Base-by-base conservation (phyloP, 2,888 invertebrate species). In the Cylindroiulus punctatus region DNA sequence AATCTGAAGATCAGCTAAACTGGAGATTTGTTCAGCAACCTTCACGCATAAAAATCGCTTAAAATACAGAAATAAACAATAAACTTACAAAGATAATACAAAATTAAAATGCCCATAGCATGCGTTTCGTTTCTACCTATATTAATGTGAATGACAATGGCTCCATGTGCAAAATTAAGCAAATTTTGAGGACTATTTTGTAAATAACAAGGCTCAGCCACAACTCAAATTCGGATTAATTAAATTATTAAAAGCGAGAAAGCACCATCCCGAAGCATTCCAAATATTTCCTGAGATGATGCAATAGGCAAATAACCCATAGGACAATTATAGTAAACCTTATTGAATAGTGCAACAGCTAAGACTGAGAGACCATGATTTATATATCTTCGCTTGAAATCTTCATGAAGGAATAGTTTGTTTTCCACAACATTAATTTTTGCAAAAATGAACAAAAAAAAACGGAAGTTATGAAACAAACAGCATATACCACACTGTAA, bases 31-130 rank as follows among this genome's bases (percentile, higher is more conserved):
- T 30, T 76, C 76, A 14, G 76, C 76, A 30, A 14, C 17, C 76
- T 76, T 76, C 76, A 76, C 12, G 30, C 76, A 30, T 76, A 30
- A 76, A 22, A 30, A 76, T 76, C 14, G 76, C 30, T 14, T 76
- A 76, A 76, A 76, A 76, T 30, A 76, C 30, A 76, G 76, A 76
- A 76, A 76, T 76, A 76, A 76, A 76, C 76, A 76, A 76, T 76
- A 76, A 76, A 30, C 76, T 76, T 76, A 76, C 76, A 76, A 52
- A 76, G 76, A 76, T 76, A 30, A 76, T 30, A 30, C 26, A 26
- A 76, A 76, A 76, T 76, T 10, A 76, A 52, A 76, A 76, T 76
- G 76, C 76, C 76, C 76, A 17, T 30, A 76, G 76, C 30, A 76
- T 26, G 76, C 76, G 12, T 17, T 26, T 30, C 22, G n/a, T 10